phyloP scores from a whole-genome alignment of 2,797 vertebrate species.

The Vipera latastei region DNA sequence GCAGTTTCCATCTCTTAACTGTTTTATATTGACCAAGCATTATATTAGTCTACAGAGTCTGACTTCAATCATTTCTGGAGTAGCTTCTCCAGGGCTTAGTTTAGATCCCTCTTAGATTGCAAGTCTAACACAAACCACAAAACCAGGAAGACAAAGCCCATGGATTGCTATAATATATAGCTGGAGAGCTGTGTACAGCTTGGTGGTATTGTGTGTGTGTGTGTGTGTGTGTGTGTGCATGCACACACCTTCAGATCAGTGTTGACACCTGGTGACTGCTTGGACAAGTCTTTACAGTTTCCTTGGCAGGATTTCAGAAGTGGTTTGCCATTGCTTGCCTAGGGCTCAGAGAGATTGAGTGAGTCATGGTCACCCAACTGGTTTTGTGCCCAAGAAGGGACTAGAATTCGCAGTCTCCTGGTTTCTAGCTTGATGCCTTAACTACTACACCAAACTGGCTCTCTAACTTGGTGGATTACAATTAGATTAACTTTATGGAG shows the following conservation, averaged over 20 bases:
- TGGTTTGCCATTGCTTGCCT: background rate
- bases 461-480: background rate
- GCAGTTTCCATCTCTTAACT: background rate
- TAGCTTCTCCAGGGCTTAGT: background rate
- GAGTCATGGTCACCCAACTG: background rate
- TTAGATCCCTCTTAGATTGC: background rate
- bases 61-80: background rate
- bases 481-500: background rate
- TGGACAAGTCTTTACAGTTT: background rate
- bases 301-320: background rate
- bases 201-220: background rate
- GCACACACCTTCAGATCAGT: background rate
- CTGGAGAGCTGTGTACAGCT: background rate
- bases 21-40: background rate
- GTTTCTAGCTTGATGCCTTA: background rate
- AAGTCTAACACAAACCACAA: too few species aligned
- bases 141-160: background rate
- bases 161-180: background rate
- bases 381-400: background rate
- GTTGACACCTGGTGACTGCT: background rate
- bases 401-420: background rate
- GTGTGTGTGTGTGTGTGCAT: background rate
- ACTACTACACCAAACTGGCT: background rate
- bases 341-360: background rate
- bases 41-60: background rate